Base-by-base conservation (phyloP, 2,797 vertebrate genomes). In the Botia almorhae region DNA sequence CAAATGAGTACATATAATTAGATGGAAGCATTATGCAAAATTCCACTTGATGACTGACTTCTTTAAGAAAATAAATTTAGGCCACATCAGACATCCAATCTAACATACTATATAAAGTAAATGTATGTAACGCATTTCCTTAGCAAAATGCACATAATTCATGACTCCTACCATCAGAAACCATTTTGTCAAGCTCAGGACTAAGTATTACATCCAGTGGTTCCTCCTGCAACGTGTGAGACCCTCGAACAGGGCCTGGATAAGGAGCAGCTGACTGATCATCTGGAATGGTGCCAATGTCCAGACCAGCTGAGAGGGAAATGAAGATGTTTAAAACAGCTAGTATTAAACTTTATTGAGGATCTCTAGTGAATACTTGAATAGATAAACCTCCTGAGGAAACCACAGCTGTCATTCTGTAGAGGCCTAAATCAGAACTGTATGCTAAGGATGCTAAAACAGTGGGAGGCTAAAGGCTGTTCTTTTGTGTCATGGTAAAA, bases 181-280 rank as follows among this genome's bases (percentile, higher is more conserved):
- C 97, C 95, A 99, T 99, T 90, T 95, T 98, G 91, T 99, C 98
- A 13, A 99, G 92, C 78, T 99, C 97, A 74, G 97, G 97, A 86
- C 96, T 99, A 82, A 99, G 92, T 85, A 99, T 97, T 76, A 95
- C 96, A 17, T 98, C 97, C 48, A 99, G 88, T 33, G 96, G 96
- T 84, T 99, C 97, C 63, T 97, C 96, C 76, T 93, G 95, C 76
- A 95, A 72, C 0, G 92, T 80, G 23, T 95, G 92, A 48, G 94
- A 93, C 83, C 90, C 92, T 76, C 92, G 94, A 61, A 53, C 90
- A 86, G 91, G 85, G 80, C 85, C 88, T 0, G 90, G 87, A 51
- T 93, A 95, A 83, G 94, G 91, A 85, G 94, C 84, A 72, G 93
- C 88, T 3, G 94, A 91, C 6, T 93, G 88, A 80, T 95, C 94